A percentile compares a stretch with the other conserved stretches of the same genome.
These are phyloP conservation scores for Trachelus iudaicus DNA, from an alignment of 2,888 invertebrate genomes.

Conservation along the genomic window DNA sequence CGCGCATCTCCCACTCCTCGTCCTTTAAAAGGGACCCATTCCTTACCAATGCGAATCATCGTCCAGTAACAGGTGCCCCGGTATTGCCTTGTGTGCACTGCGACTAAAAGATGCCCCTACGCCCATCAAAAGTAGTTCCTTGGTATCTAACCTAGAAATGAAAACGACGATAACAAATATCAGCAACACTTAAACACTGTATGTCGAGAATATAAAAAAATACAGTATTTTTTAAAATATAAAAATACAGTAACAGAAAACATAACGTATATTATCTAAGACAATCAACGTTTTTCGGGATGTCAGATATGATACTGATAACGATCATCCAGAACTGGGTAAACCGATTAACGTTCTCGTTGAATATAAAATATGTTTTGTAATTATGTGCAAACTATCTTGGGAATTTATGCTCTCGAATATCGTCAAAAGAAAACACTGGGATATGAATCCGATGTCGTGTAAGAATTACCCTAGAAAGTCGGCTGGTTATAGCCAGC, in stretches of 20 bases:
- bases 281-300: not conserved
- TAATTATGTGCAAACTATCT: not conserved
- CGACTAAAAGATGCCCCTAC: conserved; percentile 3
- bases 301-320: not conserved
- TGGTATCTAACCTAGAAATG: conserved; percentile 1
- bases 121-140: conserved; percentile 21
- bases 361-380: not conserved
- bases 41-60: conserved; percentile 30
- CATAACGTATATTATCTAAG: not conserved
- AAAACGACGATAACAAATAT: no score
- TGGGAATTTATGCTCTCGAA: not conserved
- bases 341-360: not conserved
- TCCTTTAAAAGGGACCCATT: conserved; percentile 21
- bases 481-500: not conserved
- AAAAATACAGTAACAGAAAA: no score
- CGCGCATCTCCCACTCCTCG: conserved; percentile 21
- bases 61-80: conserved; percentile 22
- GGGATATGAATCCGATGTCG: not conserved
- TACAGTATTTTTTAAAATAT: no score
- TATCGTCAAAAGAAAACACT: not conserved
- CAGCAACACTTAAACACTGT: no score
- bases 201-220: no score
- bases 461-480: not conserved
- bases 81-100: not conserved
- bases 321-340: not conserved